These are phyloP conservation scores for Scalopus aquaticus DNA, from an alignment of 2,113 vertebrate genomes.

Conservation along the genomic window DNA sequence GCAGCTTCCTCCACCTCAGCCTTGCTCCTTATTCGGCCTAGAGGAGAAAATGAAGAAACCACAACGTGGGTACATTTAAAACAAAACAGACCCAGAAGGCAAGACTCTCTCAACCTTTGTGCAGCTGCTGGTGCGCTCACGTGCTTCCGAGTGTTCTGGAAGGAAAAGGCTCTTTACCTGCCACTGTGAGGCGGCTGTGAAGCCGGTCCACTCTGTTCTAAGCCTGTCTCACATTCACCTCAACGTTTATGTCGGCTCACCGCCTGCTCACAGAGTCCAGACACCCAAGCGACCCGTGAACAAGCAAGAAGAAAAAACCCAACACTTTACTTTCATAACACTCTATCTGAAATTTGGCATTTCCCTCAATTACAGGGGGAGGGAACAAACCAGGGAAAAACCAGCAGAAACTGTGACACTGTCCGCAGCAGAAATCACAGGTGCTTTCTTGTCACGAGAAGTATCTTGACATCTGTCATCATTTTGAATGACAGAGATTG, in stretches of 20 bases:
- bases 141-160: no score
- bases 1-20: conserved; percentile 94
- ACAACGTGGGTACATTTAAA: background rate
- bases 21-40: conserved; percentile 95
- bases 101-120: background rate
- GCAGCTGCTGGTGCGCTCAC: background rate
- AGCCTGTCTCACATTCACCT: background rate
- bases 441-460: background rate
- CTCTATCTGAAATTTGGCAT: background rate
- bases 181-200: background rate
- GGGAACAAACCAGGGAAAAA: background rate
- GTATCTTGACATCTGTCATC: background rate
- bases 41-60: background rate
- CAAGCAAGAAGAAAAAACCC: background rate
- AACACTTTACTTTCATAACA: background rate
- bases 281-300: no score
- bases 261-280: background rate
- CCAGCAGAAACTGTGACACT: background rate
- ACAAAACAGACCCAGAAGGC: background rate
- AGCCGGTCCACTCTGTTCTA: background rate
- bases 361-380: background rate
- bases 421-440: background rate
- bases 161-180: no score
- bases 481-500: background rate
- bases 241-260: background rate